phyloP scores from a whole-genome alignment of 2,113 vertebrate genomes.

The Uria lomvia region DNA sequence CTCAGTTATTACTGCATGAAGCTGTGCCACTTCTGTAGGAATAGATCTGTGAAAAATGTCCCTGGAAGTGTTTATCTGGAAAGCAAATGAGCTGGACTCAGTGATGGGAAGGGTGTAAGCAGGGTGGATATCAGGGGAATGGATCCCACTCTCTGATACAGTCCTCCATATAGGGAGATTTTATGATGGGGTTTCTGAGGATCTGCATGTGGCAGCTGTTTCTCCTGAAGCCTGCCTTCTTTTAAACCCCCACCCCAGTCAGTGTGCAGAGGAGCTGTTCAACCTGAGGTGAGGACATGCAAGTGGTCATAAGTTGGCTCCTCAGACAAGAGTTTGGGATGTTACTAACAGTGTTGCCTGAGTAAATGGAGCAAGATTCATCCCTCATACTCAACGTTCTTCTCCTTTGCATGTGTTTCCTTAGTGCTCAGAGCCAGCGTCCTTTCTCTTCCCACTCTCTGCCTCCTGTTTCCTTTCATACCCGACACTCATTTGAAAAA shows the following conservation, averaged over 20 bases:
- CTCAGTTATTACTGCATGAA: neutral
- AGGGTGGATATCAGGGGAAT: neutral
- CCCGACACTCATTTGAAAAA: neutral
- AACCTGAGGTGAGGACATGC: neutral
- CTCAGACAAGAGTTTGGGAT: neutral
- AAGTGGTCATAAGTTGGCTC: neutral
- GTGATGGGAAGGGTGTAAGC: neutral
- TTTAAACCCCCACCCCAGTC: neutral
- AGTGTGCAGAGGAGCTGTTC: neutral
- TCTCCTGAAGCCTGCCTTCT: neutral
- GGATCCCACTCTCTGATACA: neutral
- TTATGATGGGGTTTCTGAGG: neutral
- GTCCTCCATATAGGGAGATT: neutral
- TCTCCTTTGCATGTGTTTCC: neutral
- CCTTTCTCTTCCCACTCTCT: neutral
- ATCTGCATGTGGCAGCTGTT: neutral
- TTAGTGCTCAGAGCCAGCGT: neutral
- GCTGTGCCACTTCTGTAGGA: neutral
- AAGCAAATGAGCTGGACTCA: neutral
- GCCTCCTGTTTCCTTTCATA: constrained; percentile 29
- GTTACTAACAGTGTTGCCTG: neutral
- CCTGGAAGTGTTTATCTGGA: neutral
- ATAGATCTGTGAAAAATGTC: neutral
- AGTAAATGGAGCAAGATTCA: neutral
- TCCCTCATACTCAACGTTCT: neutral